A percentile compares a stretch with the other conserved stretches of the same genome.
These are phyloP conservation scores for Frankliniella intonsa DNA, from an alignment of 2,888 invertebrate species.

Conservation along the genomic window DNA sequence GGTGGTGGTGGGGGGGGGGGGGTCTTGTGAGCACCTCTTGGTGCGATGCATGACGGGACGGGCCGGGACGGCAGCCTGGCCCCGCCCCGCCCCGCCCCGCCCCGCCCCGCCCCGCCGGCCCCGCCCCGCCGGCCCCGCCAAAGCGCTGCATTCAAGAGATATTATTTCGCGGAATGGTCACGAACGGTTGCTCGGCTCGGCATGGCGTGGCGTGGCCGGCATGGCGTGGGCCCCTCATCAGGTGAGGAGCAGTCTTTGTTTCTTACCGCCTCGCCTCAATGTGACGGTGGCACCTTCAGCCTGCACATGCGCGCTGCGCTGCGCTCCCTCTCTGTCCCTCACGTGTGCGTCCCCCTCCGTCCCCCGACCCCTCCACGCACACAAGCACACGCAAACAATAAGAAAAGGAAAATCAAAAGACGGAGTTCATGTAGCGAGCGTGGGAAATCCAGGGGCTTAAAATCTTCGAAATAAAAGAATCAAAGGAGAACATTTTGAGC, in stretches of 20 bases:
- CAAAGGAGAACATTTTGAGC: too few relatives aligned
- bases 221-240: background rate
- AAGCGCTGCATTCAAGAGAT: background rate
- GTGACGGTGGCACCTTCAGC: background rate
- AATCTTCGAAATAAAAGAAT: too few relatives aligned
- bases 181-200: background rate
- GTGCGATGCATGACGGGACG: background rate
- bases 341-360: too few relatives aligned
- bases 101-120: background rate
- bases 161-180: slow-evolving; percentile 20
- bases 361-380: too few relatives aligned
- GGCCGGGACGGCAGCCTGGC: background rate
- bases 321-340: too few relatives aligned
- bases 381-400: too few relatives aligned
- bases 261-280: background rate
- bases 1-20: too few relatives aligned
- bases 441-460: too few relatives aligned
- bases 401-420: too few relatives aligned
- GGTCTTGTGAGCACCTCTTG: background rate
- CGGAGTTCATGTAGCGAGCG: too few relatives aligned
- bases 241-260: background rate
- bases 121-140: too few relatives aligned
- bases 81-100: background rate
- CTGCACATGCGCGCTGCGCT: background rate
- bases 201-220: background rate